Percentiles rank a stretch among this genome's conserved stretches.
phyloP scores from a whole-genome alignment of 1,140 invertebrate species.

The Eupristina koningsbergeri region DNA sequence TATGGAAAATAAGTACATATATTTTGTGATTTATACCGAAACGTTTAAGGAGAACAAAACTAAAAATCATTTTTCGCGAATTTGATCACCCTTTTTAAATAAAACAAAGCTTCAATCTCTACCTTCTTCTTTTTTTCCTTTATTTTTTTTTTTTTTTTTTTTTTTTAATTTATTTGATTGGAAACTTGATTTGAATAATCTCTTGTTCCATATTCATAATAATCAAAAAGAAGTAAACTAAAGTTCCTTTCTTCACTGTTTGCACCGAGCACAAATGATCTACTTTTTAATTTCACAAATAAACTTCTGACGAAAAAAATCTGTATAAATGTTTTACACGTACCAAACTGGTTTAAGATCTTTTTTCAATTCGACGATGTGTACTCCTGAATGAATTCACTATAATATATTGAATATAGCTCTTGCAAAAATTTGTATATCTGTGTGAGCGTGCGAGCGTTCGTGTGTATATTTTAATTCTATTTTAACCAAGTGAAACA shows the following conservation, averaged over 20 bases:
- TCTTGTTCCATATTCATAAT: neutral
- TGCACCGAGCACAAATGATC: conserved; percentile 18
- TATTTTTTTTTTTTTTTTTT: conserved; percentile 8
- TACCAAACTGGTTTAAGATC: neutral
- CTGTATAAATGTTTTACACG: neutral
- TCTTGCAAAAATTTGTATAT: neutral
- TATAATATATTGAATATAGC: conserved; percentile 2
- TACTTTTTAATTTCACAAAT: neutral
- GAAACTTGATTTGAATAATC: neutral
- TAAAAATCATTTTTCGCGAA: neutral
- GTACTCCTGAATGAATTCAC: neutral
- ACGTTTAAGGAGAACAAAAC: neutral
- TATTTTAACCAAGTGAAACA: conserved; percentile 29
- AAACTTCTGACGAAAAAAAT: neutral
- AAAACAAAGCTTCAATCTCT: too few species aligned
- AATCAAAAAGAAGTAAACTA: conserved; percentile 43
- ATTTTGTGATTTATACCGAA: conserved; percentile 40
- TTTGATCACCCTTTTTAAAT: neutral
- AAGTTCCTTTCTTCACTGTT: conserved; percentile 43
- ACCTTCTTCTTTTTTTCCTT: too few species aligned
- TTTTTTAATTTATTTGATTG: neutral
- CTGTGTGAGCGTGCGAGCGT: neutral
- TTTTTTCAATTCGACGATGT: neutral
- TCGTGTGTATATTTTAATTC: conserved; percentile 1
- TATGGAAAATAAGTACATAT: conserved; percentile 23